A percentile compares a stretch with the other conserved stretches of the same genome.
phyloP scores from a whole-genome alignment of 2,888 invertebrate genomes.

The Tachina lurida region DNA sequence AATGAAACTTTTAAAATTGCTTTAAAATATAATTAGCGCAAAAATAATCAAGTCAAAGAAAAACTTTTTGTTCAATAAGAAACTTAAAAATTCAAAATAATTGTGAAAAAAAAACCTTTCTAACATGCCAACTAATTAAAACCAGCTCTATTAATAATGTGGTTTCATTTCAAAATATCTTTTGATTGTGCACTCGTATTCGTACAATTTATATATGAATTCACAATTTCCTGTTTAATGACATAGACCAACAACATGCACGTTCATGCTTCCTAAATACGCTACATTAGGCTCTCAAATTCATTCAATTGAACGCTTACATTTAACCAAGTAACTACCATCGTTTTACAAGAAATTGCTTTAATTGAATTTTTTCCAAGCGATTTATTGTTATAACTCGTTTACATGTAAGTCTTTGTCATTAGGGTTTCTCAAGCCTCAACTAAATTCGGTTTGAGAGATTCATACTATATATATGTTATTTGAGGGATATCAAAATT shows the following conservation, averaged over 20 bases:
- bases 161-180: conserved; percentile 49
- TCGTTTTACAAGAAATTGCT: too few species aligned
- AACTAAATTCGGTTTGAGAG: too few species aligned
- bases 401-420: too few species aligned
- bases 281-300: background rate
- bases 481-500: too few species aligned
- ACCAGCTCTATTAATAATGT: conserved; percentile 40
- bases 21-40: background rate
- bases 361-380: too few species aligned
- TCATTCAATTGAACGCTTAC: background rate
- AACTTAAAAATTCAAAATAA: conserved; percentile 9
- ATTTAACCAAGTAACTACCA: too few species aligned
- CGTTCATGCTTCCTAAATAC: background rate
- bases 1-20: conserved; percentile 21
- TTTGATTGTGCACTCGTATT: conserved; percentile 6
- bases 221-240: conserved; percentile 55
- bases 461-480: too few species aligned
- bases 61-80: conserved; percentile 21
- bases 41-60: conserved; percentile 12
- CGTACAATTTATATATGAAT: conserved; percentile 19
- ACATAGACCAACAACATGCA: background rate
- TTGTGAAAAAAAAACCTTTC: background rate
- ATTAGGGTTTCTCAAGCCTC: too few species aligned
- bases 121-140: conserved; percentile 61
- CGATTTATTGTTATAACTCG: too few species aligned